These are phyloP conservation scores for Cyprinodon diabolis DNA, from an alignment of 2,797 vertebrate genomes.

Conservation along the genomic window DNA sequence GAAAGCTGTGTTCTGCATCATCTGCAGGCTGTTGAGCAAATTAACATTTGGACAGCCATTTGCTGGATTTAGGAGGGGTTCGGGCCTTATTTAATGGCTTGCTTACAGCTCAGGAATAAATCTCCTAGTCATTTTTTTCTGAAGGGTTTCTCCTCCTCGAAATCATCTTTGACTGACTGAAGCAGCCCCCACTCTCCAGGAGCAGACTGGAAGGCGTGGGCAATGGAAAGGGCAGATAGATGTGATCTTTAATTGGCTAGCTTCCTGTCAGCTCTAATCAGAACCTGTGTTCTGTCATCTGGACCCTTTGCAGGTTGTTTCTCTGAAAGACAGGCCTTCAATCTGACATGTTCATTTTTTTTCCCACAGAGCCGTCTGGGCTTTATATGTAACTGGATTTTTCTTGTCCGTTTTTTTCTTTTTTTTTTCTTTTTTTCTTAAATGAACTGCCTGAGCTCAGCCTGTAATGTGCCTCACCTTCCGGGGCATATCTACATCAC, in stretches of 20 bases:
- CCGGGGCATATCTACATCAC: conserved; percentile 26
- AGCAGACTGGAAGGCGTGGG: conserved; percentile 50
- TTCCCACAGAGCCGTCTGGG: conserved; percentile 44
- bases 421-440: conserved; percentile 22
- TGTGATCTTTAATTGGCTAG: conserved; percentile 73
- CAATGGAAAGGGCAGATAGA: conserved; percentile 63
- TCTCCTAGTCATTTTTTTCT: conserved; percentile 47
- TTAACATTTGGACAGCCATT: conserved; percentile 78
- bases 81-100: conserved; percentile 57
- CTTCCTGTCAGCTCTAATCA: conserved; percentile 70
- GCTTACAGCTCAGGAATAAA: conserved; percentile 57
- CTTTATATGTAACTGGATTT: conserved; percentile 41
- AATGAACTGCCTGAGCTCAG: conserved; percentile 20
- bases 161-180: conserved; percentile 59
- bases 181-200: conserved; percentile 25
- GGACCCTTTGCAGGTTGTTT: conserved; percentile 66
- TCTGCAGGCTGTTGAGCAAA: conserved; percentile 76
- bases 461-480: conserved; percentile 31
- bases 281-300: conserved; percentile 69
- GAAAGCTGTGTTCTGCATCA: conserved; percentile 81
- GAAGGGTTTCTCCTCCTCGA: conserved; percentile 47
- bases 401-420: background rate
- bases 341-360: conserved; percentile 59
- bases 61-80: conserved; percentile 62
- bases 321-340: conserved; percentile 54